Base-by-base conservation (phyloP, 2,888 invertebrate genomes). In the Coenonympha glycerion region DNA sequence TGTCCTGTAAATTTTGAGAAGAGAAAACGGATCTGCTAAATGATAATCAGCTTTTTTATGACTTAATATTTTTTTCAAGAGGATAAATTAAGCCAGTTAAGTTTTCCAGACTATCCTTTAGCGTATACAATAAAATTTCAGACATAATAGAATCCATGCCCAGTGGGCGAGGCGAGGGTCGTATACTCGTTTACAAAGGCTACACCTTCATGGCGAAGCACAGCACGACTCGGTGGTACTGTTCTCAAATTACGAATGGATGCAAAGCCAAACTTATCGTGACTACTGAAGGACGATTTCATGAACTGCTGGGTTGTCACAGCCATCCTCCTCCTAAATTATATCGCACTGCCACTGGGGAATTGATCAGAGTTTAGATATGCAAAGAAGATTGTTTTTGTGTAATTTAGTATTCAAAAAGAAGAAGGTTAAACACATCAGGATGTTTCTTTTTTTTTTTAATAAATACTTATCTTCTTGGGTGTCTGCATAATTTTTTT, bases 171-270 rank as follows among this genome's bases (percentile, higher is more conserved):
- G n/a, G 42, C 19, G 13, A 13, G n/a, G n/a, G n/a, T 4, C 15
- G 6, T 1, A 19, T 58, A 19, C 42, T 60, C 1, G 28, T 59
- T 2, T 58, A 55, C 45, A 40, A 52, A 3, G 56, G 56, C n/a
- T 51, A 52, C 24, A 56, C 58, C 1, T 60, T 50, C 34, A 51
- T 44, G 1, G 21, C 30, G 9, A 69, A 66, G 64, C 64, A n/a
- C 11, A 65, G 58, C 21, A 62, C 57, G n/a, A 65, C 61, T 0
- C 53, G 72, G 5, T 76, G 73, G 73, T 71, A 71, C 37, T 77
- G 76, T 49, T 73, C 73, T 0, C 71, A 69, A 54, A 70, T 62
- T 37, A 47, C 39, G 4, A 26, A 52, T 0, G 69, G 68, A 1
- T 77, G 76, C 51, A 63, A 59, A 37, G 75, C 70, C 1, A 59